phyloP scores from a whole-genome alignment of 1,140 invertebrate genomes.

The Orchesella cincta region DNA sequence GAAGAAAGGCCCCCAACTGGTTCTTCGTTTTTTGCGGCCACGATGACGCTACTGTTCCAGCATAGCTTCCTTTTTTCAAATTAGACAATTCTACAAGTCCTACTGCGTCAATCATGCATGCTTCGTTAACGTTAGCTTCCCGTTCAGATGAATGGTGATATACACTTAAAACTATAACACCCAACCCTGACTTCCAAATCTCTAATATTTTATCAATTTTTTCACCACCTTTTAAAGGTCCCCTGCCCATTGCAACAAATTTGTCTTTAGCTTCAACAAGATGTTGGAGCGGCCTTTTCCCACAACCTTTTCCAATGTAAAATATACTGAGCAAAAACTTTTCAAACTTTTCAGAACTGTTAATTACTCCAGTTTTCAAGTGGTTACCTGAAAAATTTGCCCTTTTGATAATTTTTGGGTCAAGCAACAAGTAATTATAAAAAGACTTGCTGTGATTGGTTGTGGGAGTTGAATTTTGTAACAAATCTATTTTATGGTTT shows the following conservation, averaged over 20 bases:
- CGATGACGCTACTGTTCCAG: not conserved
- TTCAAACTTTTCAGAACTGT: conserved; percentile 45
- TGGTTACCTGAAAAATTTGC: conserved; percentile 48
- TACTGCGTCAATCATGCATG: conserved; percentile 50
- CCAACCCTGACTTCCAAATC: conserved; percentile 46
- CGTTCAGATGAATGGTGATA: conserved; percentile 45
- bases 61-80: conserved; percentile 46
- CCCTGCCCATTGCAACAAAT: not conserved
- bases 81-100: conserved; percentile 44
- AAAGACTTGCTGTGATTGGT: conserved; percentile 40
- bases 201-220: conserved; percentile 46
- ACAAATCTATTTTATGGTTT: conserved; percentile 39
- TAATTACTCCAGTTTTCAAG: conserved; percentile 45
- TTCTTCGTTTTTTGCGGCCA: conserved; percentile 48
- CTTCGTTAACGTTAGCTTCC: conserved; percentile 49
- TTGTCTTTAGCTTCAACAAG: conserved; percentile 44
- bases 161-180: conserved; percentile 37
- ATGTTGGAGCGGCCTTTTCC: conserved; percentile 45
- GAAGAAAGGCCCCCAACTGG: conserved; percentile 45
- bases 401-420: conserved; percentile 47
- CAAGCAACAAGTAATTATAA: conserved; percentile 47
- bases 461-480: conserved; percentile 16
- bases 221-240: not conserved
- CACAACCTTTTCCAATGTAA: conserved; percentile 49
- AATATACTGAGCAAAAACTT: conserved; percentile 47